Conservation (phyloP, 2,113 vertebrate species). For the Chloropsis hardwickii region DNA sequence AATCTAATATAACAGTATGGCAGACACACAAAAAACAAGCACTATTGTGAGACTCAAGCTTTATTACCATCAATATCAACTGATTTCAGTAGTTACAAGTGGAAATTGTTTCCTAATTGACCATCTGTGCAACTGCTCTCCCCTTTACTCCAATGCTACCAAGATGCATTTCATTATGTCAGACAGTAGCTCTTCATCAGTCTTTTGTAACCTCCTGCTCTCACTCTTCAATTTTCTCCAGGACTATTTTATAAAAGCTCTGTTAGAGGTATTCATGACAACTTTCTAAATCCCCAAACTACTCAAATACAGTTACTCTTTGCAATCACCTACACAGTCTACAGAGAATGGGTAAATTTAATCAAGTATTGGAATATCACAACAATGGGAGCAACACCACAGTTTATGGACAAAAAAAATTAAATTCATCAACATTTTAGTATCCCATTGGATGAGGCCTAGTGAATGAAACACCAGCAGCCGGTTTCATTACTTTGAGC, state of each 20-base stretch:
- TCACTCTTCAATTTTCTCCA: neutral
- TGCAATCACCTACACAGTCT: neutral
- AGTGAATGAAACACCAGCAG: neutral
- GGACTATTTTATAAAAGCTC: neutral
- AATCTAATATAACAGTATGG: neutral
- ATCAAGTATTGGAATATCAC: neutral
- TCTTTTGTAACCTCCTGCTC: neutral
- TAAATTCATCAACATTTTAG: neutral
- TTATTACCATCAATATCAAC: slow-evolving; percentile 26
- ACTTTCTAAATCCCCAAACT: neutral
- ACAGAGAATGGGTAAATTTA: neutral
- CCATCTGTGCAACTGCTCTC: slow-evolving; percentile 27
- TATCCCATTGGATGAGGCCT: neutral
- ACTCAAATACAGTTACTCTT: neutral
- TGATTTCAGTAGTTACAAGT: slow-evolving; percentile 37
- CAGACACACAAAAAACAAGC: neutral
- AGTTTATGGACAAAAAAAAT: neutral
- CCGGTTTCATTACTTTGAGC: neutral
- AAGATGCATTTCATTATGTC: neutral
- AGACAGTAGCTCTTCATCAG: neutral
- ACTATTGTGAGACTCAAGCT: neutral
- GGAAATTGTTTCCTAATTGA: slow-evolving; percentile 41
- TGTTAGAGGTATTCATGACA: neutral
- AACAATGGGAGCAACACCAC: neutral
- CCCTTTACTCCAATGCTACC: neutral